Evolutionary conservation across 2,888 invertebrate species (phyloP).

Genomic region (Ellobium chinense): DNA sequence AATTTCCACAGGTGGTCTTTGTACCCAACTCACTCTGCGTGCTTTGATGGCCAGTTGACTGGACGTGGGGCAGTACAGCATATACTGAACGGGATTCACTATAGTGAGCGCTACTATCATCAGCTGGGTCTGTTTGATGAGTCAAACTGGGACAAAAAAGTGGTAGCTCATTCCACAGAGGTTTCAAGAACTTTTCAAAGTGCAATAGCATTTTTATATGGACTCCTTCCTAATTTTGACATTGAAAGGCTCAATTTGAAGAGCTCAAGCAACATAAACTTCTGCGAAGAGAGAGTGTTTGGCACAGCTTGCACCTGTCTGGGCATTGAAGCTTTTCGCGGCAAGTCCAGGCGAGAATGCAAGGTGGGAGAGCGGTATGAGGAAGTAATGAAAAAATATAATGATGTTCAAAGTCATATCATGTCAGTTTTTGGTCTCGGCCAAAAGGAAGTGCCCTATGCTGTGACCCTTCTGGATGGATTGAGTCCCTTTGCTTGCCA

Average conservation of each 20-base stretch:
- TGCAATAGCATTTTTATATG: slow-evolving; percentile 88
- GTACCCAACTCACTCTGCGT: slow-evolving; percentile 78
- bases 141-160: slow-evolving; percentile 74
- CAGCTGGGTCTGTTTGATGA: slow-evolving; percentile 68
- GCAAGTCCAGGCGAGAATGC: slow-evolving; percentile 20
- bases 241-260: slow-evolving; percentile 84
- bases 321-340: neutral
- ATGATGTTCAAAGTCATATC: neutral
- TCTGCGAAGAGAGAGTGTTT: slow-evolving; percentile 86
- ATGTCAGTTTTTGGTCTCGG: neutral
- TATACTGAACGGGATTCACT: slow-evolving; percentile 86
- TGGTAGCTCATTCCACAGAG: slow-evolving; percentile 87
- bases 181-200: slow-evolving; percentile 95
- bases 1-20: slow-evolving; percentile 58
- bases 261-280: slow-evolving; percentile 53
- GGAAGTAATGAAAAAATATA: slow-evolving; percentile 4
- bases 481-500: slow-evolving; percentile 92
- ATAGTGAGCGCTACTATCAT: slow-evolving; percentile 79
- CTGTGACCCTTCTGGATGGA: slow-evolving; percentile 88
- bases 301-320: slow-evolving; percentile 88
- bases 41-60: slow-evolving; percentile 92
- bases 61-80: slow-evolving; percentile 90
- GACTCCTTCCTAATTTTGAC: slow-evolving; percentile 85
- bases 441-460: slow-evolving; percentile 70
- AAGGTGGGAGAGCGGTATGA: neutral